Base-by-base conservation (phyloP, 1,140 invertebrate species). In the Neoseiulus cucumeris region DNA sequence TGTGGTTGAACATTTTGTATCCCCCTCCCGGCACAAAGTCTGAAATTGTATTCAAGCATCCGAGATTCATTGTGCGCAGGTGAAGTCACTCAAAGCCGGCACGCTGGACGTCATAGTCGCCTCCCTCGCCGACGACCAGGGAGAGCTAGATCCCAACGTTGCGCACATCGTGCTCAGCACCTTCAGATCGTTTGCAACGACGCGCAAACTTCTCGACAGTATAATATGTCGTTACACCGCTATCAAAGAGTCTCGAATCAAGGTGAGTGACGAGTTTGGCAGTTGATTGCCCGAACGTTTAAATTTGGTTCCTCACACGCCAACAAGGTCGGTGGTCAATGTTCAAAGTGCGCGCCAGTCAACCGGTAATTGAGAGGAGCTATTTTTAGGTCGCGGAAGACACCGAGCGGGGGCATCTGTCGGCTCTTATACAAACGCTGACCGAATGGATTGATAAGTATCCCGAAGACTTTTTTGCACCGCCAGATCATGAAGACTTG, bases 381-480 rank as follows among this genome's bases (percentile, higher is more conserved):
- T 59, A 20, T 25, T 33, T 59, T 33, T 25, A 59, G 51, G 51
- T 59, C 2, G 14, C 22, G 22, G 51, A 59, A 59, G 51, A 25
- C 33, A 59, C 51, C 12, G 51, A 59, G 51, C 25, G 33, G 22
- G 51, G 51, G 14, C 51, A 59, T 33, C 25, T 29, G 17, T 29
- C 22, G 25, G 51, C 51, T 14, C 22, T 59, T 14, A 12, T 25
- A 17, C 51, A 59, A 9, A 59, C 51, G 14, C 22, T 59, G 1
- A 33, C n/a, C 14, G 51, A 59, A 59, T 98, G 94, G 94, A 76
- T 98, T 70, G 93, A 98, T 75, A 87, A 87, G 47, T 97, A 94
- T 75, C 87, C 90, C 44, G 91, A 96, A 76, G 94, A 98, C 76
- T 98, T 96, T 81, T 83, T 85, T 64, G 85, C 91, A 33, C 71